Percentiles rank a stretch among this genome's conserved stretches.
Conservation (phyloP, 2,797 vertebrate species). For the Rhynchonycteris naso region DNA sequence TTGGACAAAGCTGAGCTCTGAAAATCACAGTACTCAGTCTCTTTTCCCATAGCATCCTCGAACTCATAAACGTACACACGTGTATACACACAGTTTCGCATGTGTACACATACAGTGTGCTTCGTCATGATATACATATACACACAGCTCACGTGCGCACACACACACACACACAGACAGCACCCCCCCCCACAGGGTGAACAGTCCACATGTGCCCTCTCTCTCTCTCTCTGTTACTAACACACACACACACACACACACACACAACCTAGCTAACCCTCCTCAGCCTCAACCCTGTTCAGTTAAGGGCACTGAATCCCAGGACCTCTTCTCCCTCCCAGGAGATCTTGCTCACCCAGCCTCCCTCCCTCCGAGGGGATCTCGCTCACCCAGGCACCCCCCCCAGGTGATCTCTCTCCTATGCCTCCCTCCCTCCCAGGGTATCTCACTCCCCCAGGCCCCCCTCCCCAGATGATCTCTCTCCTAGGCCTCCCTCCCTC, state of each 20-base stretch:
- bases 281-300: background rate
- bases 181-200: background rate
- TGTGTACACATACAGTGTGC: background rate
- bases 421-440: too few species aligned
- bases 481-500: too few species aligned
- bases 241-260: background rate
- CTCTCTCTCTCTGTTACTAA: background rate
- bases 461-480: too few species aligned
- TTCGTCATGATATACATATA: too few species aligned
- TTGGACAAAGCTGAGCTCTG: background rate
- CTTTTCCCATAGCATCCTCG: background rate
- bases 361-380: too few species aligned
- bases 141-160: too few species aligned
- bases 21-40: background rate
- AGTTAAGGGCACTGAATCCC: background rate
- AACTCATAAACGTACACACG: fast-evolving
- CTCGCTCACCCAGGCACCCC: too few species aligned
- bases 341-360: too few species aligned
- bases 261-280: background rate
- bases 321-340: too few species aligned
- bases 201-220: background rate
- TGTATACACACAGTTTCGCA: background rate
- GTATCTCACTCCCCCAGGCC: background rate
- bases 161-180: too few species aligned
- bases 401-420: too few species aligned